phyloP scores from a whole-genome alignment of 2,113 vertebrate genomes.

The Pungitius pungitius region DNA sequence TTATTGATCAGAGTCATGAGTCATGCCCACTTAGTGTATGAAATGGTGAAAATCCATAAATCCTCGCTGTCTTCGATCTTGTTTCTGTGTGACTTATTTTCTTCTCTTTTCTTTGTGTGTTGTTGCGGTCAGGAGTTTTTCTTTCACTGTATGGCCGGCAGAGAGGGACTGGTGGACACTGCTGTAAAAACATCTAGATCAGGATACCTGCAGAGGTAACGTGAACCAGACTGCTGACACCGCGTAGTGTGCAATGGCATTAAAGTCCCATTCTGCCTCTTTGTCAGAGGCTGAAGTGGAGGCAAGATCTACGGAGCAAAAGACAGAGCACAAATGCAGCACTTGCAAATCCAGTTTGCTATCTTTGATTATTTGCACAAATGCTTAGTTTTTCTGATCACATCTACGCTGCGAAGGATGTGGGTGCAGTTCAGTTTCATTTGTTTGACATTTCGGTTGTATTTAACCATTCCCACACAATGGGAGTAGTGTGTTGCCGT shows the following conservation, averaged over 20 bases:
- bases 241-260: no score
- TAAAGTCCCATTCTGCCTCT: no score
- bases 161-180: constrained; percentile 96
- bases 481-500: no score
- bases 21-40: background rate
- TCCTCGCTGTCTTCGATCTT: background rate
- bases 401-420: background rate
- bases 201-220: constrained; percentile 94
- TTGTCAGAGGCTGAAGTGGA: background rate
- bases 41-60: background rate
- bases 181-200: constrained; percentile 98
- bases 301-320: no score
- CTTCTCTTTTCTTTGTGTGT: background rate
- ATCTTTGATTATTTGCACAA: background rate
- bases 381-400: background rate
- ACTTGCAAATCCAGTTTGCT: background rate
- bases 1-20: background rate
- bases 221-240: background rate
- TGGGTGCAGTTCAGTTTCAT: no score
- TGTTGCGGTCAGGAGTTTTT: constrained; percentile 88
- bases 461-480: no score
- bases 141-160: constrained; percentile 98
- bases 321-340: no score
- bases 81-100: background rate
- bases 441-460: no score